Base-by-base conservation (phyloP, 2,888 invertebrate species). In the Lepetodrilus schrolli region DNA sequence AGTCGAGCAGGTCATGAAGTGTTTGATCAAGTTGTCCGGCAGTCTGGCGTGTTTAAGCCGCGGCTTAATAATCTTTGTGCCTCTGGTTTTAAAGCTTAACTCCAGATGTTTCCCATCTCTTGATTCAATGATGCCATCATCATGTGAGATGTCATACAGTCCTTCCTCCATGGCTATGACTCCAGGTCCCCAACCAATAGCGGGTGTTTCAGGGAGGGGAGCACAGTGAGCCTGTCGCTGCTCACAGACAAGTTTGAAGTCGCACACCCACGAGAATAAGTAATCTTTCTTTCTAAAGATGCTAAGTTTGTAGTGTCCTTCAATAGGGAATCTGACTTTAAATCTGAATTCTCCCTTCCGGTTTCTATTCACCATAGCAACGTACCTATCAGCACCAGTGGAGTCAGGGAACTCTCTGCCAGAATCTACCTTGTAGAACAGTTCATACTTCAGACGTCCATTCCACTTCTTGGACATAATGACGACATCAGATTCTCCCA, bases 121-220 rank as follows among this genome's bases (percentile, higher is more conserved):
- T 20, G 68, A 26, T n/a, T 68, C 26, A 30, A 68, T 68, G 17
- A 68, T 43, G 4, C 68, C 68, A 1, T 68, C 68, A n/a, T 38
- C 10, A 21, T 68, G 68, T 1, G 68, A 68, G 10, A 38, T 38
- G 26, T 68, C 43, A 23, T 68, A 47, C 17, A 68, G 17, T 17
- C 68, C 68, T 13, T n/a, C 21, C 13, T 37, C 8, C 17, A 21
- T 37, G 10, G 68, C 68, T 3, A 20, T 47, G 10, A 23, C 21
- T 1, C 68, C 68, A 1, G 43, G 68, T 8, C 68, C 68, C 68
- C 68, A 43, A 3, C 68, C 68, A n/a, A 68, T 68, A 1, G 10
- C 43, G n/a, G 68, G 68, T 10, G 37, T 68, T 3, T 21, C 26
- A 5, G 68, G 68, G 4, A 68, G 38, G 4, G 68, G 68, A 4